Percentiles rank a stretch among this genome's conserved stretches.
Conservation (phyloP, 1,140 invertebrate genomes). For the Eumaeus atala region DNA sequence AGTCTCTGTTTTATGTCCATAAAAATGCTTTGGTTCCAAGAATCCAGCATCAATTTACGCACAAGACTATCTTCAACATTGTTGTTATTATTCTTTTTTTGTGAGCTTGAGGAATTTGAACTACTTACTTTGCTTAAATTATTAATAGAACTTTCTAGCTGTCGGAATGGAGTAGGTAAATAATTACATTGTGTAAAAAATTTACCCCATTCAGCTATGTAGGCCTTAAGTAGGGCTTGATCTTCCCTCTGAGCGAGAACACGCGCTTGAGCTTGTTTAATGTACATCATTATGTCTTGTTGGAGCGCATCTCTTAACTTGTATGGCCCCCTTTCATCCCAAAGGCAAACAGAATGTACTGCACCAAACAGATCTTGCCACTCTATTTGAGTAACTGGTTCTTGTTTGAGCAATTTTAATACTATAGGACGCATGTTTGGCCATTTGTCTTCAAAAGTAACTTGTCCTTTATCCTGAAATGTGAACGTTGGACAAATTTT, state of each 20-base stretch:
- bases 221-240: constrained; percentile 94
- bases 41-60: constrained; percentile 96
- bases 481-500: constrained; percentile 16
- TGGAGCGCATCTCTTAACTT: constrained; percentile 90
- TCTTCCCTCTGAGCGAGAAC: constrained; percentile 94
- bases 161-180: constrained; percentile 95
- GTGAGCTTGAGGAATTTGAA: constrained; percentile 67
- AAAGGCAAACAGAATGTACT: constrained; percentile 94
- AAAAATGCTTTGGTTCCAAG: constrained; percentile 98
- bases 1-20: constrained; percentile 94
- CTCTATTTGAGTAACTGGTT: constrained; percentile 93
- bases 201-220: constrained; percentile 97
- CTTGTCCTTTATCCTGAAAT: constrained; percentile 78
- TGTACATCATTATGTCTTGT: constrained; percentile 95
- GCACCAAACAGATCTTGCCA: constrained; percentile 98
- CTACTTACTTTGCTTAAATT: constrained; percentile 60
- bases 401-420: constrained; percentile 92
- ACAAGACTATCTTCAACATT: constrained; percentile 94
- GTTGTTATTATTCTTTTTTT: constrained; percentile 81
- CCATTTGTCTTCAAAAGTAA: constrained; percentile 96
- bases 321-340: constrained; percentile 95
- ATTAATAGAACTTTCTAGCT: constrained; percentile 88
- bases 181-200: constrained; percentile 99
- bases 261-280: constrained; percentile 92
- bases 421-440: constrained; percentile 94